phyloP scores from a whole-genome alignment of 2,113 vertebrate species.

The Percina caprodes region DNA sequence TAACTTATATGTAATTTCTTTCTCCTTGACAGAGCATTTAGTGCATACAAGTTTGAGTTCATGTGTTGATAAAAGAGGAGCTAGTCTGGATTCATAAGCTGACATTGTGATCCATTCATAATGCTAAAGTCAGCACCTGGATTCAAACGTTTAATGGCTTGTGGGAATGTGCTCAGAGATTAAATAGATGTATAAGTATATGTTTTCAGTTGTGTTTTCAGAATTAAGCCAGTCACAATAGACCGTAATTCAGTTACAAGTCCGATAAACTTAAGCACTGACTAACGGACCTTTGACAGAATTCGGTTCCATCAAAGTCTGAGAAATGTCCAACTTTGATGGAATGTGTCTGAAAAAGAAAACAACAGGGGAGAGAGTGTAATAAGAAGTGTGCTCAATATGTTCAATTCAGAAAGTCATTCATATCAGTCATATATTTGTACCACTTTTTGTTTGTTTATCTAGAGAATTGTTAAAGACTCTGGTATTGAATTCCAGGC shows the following conservation, averaged over 20 bases:
- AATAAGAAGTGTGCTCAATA: conserved; percentile 1
- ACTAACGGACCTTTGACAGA: background rate
- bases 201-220: background rate
- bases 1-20: conserved; percentile 81
- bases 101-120: conserved; percentile 52
- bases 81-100: conserved; percentile 18
- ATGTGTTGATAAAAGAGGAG: conserved; percentile 28
- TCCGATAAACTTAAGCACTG: background rate
- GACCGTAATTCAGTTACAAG: background rate
- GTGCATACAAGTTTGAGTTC: conserved; percentile 80
- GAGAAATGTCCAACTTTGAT: background rate
- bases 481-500: no score
- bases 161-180: background rate
- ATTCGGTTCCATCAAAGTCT: background rate
- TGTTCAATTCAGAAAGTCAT: background rate
- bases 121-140: background rate
- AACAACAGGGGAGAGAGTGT: conserved; percentile 2
- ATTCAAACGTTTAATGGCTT: background rate
- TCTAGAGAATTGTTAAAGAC: no score
- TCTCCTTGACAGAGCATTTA: conserved; percentile 78
- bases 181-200: background rate
- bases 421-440: background rate
- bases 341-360: conserved; percentile 20
- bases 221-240: background rate
- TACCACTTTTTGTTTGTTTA: no score